These are phyloP conservation scores for Cheilosia variabilis DNA, from an alignment of 2,888 invertebrate genomes.

Conservation along the genomic window DNA sequence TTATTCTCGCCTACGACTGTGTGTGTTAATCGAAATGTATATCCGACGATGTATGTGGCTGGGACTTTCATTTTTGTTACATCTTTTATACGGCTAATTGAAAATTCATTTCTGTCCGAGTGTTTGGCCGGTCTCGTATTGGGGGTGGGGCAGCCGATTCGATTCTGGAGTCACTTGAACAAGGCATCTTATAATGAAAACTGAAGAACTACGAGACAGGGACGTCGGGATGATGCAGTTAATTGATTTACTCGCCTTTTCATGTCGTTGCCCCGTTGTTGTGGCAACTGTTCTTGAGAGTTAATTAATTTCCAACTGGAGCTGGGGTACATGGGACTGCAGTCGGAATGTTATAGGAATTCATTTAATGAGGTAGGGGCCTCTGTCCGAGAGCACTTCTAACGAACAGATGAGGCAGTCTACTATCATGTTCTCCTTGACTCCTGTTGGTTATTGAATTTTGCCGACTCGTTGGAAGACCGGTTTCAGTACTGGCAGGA, in stretches of 20 bases:
- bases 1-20: constrained; percentile 1
- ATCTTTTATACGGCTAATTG: constrained; percentile 14
- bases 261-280: background rate
- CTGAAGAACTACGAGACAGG: constrained; percentile 1
- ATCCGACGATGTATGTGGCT: constrained; percentile 28
- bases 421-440: no score
- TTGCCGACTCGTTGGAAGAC: no score
- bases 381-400: no score
- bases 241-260: constrained; percentile 40
- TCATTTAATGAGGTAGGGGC: no score
- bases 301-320: constrained; percentile 36
- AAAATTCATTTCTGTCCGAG: constrained; percentile 15
- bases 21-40: constrained; percentile 41
- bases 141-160: background rate
- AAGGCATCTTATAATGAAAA: constrained; percentile 1
- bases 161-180: background rate
- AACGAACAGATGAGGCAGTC: no score
- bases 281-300: background rate
- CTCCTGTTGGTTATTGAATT: no score
- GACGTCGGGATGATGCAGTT: constrained; percentile 41
- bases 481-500: no score
- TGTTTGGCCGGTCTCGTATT: background rate
- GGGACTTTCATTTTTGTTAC: constrained; percentile 1
- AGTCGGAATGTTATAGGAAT: background rate
- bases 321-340: background rate